Evolutionary conservation across 2,113 vertebrate species (phyloP), one percentile per base, ranked within the genome.

Genomic region (Cryptoleucopteryx plumbea): DNA sequence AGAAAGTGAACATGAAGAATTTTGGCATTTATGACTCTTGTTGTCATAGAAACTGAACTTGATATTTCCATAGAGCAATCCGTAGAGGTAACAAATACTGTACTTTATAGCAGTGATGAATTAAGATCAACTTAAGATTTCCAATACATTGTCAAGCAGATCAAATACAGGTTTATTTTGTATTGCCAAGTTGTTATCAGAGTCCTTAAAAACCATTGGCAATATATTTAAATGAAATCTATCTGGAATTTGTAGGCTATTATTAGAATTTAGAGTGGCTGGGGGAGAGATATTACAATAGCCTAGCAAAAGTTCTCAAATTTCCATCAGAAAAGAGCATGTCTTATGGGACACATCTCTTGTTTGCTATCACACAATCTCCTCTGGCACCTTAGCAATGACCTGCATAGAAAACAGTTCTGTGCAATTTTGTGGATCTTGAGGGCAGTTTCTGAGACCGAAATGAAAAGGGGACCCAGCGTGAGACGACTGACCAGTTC

Each of bases 31-130:
- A 97, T 95, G 95, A 70, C 58, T 95, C 89, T 9, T 94, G 96
- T 97, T 96, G 96, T 95, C 96, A 97, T 97, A 94, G 97, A 95
- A 97, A 97, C 97, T 25, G 91, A 94, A 97, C 91, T 95, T 97
- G 94, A 77, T 97, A 96, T 97, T 97, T 97, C 97, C 95, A 94
- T 52, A 87, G 86, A 84, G 81, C 86, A 29, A 62, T 82, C 80
- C 2, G 1, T 27, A 82, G 89, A 45, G 70, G 89, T 80, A 97
- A 94, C 94, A 94, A 97, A 94, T 66, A 55, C 94, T 59, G 94
- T 68, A n/a, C 71, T 95, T 93, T 82, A 85, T 16, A 70, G n/a
- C 74, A 29, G 79, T 26, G 48, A 80, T 94, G 96, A 97, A 96
- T 97, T 95, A 94, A 95, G 93, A 95, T 95, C 84, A 86, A 81